phyloP scores from a whole-genome alignment of 2,797 vertebrate species.

The Melanotaenia trifasciata region DNA sequence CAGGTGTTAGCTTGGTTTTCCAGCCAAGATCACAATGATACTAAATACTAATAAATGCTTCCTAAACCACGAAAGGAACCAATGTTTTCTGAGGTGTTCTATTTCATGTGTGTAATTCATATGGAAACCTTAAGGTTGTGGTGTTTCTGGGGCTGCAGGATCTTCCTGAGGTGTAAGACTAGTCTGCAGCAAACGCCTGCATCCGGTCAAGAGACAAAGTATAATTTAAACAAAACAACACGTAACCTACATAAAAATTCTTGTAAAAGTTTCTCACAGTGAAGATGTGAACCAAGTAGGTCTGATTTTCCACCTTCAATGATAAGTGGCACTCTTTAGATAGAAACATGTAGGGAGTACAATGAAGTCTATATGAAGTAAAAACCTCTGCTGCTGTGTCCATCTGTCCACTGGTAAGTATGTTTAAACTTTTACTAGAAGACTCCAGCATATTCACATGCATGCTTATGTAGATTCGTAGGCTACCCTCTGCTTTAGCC shows the following conservation, averaged over 20 bases:
- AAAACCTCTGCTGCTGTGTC: slow-evolving; percentile 13
- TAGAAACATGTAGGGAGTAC: not conserved
- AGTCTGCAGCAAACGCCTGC: not conserved
- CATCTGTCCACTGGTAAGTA: slow-evolving; percentile 15
- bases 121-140: not conserved
- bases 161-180: not conserved
- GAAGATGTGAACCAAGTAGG: not conserved
- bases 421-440: slow-evolving; percentile 23
- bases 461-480: not conserved
- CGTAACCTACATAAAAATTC: not conserved
- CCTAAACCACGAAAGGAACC: not conserved
- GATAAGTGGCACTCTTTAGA: not conserved
- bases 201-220: not conserved
- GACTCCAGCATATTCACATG: not conserved
- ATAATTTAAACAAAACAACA: not conserved
- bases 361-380: not conserved
- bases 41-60: no score
- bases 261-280: not conserved
- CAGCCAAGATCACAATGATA: no score
- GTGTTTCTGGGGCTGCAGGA: not conserved
- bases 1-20: no score
- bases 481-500: slow-evolving; percentile 1
- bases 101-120: not conserved
- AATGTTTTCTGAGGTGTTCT: not conserved
- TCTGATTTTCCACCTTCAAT: not conserved